Conservation (phyloP, 2,888 invertebrate genomes). For the Pheosia gnoma region DNA sequence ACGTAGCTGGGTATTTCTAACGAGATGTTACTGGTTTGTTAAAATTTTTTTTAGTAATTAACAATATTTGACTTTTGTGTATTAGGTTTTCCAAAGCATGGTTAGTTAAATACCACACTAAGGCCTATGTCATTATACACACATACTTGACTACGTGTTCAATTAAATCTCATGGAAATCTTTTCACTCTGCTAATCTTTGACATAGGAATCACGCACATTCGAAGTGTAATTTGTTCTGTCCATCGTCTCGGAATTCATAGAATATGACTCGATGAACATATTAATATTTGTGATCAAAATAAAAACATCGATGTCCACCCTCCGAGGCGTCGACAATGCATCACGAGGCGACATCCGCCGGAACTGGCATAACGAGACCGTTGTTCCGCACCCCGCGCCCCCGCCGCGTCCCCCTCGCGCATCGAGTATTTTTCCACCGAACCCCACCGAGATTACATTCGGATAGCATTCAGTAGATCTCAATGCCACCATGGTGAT, state of each 20-base stretch:
- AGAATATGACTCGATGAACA: constrained; percentile 43
- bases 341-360: constrained; percentile 79
- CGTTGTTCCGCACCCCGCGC: constrained; percentile 69
- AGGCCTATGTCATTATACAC: no score
- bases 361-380: constrained; percentile 81
- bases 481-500: constrained; percentile 71
- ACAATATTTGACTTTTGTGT: no score
- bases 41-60: no score
- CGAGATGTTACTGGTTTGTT: no score
- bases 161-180: no score
- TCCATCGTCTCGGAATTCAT: constrained; percentile 27
- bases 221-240: constrained; percentile 16
- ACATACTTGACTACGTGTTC: no score
- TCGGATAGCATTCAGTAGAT: constrained; percentile 69
- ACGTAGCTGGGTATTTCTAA: no score
- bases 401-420: constrained; percentile 21
- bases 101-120: no score
- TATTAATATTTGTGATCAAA: constrained; percentile 72
- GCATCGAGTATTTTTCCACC: constrained; percentile 27
- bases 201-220: no score
- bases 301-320: constrained; percentile 75
- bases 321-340: constrained; percentile 74
- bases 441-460: constrained; percentile 69
- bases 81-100: no score
- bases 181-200: no score